phyloP scores from a whole-genome alignment of 2,888 invertebrate species.

The Schizotus pectinicornis region DNA sequence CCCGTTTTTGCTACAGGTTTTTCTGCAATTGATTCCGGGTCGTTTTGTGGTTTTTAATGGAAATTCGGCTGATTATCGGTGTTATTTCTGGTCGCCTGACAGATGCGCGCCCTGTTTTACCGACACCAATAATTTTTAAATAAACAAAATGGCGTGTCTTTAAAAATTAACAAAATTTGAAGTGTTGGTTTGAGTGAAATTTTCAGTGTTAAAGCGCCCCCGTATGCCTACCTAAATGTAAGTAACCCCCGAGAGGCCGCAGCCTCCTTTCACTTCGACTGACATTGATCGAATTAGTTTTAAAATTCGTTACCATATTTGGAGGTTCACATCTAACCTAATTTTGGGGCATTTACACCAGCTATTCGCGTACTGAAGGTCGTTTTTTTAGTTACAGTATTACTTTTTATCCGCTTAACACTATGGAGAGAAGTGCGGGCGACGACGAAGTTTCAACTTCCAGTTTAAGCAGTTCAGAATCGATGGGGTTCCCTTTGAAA shows the following conservation, averaged over 20 bases:
- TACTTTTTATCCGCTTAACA: constrained; percentile 1
- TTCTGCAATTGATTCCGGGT: no score
- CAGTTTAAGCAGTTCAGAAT: constrained; percentile 14
- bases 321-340: constrained; percentile 17
- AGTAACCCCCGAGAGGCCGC: not conserved
- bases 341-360: constrained; percentile 13
- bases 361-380: constrained; percentile 12
- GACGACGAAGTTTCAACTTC: constrained; percentile 18
- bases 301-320: constrained; percentile 21
- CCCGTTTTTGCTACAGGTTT: no score
- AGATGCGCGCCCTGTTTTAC: constrained; percentile 20
- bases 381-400: constrained; percentile 20
- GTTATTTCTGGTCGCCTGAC: constrained; percentile 4
- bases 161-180: constrained; percentile 34
- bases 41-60: no score
- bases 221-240: constrained; percentile 23
- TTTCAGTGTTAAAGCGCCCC: constrained; percentile 18
- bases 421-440: constrained; percentile 15
- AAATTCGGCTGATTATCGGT: no score
- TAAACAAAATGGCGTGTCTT: constrained; percentile 33
- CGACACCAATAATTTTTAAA: constrained; percentile 23
- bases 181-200: constrained; percentile 28
- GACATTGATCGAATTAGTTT: constrained; percentile 7
- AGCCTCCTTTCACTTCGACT: not conserved
- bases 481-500: constrained; percentile 5